Evolutionary conservation across 2,113 vertebrate species (phyloP).

Genomic region (Plectropomus leopardus): DNA sequence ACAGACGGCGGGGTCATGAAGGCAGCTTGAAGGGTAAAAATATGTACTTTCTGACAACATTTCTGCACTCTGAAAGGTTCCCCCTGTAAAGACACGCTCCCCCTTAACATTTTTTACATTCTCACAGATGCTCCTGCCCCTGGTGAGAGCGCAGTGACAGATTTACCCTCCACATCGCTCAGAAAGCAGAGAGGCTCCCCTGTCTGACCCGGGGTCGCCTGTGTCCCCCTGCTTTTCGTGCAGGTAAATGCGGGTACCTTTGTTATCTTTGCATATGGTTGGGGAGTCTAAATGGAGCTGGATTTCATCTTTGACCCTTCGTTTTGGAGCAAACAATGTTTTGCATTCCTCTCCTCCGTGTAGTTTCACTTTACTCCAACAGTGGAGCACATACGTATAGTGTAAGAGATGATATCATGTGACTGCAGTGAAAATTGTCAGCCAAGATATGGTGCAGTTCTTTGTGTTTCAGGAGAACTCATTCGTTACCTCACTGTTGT

Average conservation of each 20-base stretch:
- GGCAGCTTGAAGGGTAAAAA: neutral
- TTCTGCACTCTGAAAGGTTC: conserved; percentile 13
- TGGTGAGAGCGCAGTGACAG: conserved; percentile 17
- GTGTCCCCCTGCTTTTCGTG: neutral
- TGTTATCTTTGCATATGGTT: conserved; percentile 19
- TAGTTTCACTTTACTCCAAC: neutral
- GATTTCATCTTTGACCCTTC: conserved; percentile 1
- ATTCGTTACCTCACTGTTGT: neutral
- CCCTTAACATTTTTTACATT: conserved; percentile 30
- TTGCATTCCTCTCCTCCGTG: neutral
- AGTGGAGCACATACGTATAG: neutral
- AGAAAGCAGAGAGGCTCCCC: conserved; percentile 11
- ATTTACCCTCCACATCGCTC: conserved; percentile 12
- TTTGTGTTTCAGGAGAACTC: neutral
- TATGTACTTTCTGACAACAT: conserved; percentile 17
- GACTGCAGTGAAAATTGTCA: neutral
- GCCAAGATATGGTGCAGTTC: no score
- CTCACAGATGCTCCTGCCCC: neutral
- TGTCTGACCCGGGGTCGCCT: neutral
- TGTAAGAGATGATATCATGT: no score
- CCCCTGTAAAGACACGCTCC: conserved; percentile 26
- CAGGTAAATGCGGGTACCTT: conserved; percentile 25
- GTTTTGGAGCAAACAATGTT: neutral
- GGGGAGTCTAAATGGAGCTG: neutral
- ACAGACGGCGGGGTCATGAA: conserved; percentile 41